Evolutionary conservation across 1,140 invertebrate species (phyloP), one percentile per base, ranked within the genome.

Genomic region (Saccostrea echinata): DNA sequence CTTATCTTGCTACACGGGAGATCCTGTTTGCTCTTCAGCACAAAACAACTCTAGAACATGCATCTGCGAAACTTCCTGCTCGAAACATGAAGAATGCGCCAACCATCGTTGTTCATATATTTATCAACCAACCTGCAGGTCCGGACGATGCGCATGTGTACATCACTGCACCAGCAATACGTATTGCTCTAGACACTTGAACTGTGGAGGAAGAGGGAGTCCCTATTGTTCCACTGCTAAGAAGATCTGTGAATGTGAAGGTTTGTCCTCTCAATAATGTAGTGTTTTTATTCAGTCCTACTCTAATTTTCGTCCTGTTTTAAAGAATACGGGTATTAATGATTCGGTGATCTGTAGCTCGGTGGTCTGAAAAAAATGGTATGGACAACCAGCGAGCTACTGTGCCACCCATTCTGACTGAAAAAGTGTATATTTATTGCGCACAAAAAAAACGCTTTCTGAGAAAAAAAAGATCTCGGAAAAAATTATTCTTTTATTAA

Each of bases 31-130:
- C 27, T 30, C 27, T 8, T 13, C 27, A 12, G 68, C 68, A 11
- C 68, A 76, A 27, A 76, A 76, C 68, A 33, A 30, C 68, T 30
- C 68, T 30, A 76, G 27, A 33, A 30, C 68, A 76, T 76, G 68
- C 30, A 33, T 30, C 2, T 76, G 68, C 68, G 11, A 30, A 76
- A 30, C 68, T 30, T 30, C 68, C 30, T 76, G 68, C 33, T 33
- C 68, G 13, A 27, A 0, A 33, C 68, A 76, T 27, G 27, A 76
- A 12, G 68, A 76, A 33, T 76, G 68, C 27, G 30, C 68, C 24
- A 76, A 76, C 30, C 30, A 76, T 30, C 27, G 1, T 27, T 76
- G 68, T 18, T 16, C 12, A 3, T 30, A 9, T 2, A 4, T 30
- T 3, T 76, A 76, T 33, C 24, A 16, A 76, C 30, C 55, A 61